These are phyloP conservation scores for Endomychus coccineus DNA, from an alignment of 2,888 invertebrate species.

Conservation along the genomic window DNA sequence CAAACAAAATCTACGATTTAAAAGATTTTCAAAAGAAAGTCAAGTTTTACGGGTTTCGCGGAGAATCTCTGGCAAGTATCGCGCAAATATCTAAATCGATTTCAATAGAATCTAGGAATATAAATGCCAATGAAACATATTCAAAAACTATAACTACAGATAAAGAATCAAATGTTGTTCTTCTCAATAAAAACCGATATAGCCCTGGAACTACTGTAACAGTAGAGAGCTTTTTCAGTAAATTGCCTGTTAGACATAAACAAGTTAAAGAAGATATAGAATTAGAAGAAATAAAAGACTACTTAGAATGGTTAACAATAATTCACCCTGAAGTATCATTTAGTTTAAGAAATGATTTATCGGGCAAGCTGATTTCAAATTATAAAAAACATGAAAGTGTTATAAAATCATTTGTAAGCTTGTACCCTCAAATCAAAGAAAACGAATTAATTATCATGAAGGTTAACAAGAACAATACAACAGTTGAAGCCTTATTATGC, in stretches of 20 bases:
- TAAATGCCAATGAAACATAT: slow-evolving; percentile 7
- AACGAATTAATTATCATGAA: slow-evolving; percentile 39
- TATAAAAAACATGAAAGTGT: slow-evolving; percentile 51
- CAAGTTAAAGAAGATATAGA: slow-evolving; percentile 49
- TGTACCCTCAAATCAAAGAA: slow-evolving; percentile 44
- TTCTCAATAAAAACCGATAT: slow-evolving; percentile 47
- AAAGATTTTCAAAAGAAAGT: slow-evolving; percentile 48
- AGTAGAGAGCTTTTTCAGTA: slow-evolving; percentile 57
- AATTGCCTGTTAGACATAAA: slow-evolving; percentile 55
- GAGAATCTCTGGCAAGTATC: slow-evolving; percentile 61
- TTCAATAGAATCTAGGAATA: slow-evolving; percentile 49
- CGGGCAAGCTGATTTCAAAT: slow-evolving; percentile 52
- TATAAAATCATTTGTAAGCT: slow-evolving; percentile 46
- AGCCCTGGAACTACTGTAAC: slow-evolving; percentile 67
- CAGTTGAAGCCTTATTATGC: slow-evolving; percentile 52
- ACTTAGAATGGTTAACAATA: slow-evolving; percentile 57
- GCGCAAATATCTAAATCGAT: slow-evolving; percentile 50
- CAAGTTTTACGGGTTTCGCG: slow-evolving; percentile 58
- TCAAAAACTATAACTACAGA: slow-evolving; percentile 43
- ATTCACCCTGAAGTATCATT: slow-evolving; percentile 59
- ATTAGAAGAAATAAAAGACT: slow-evolving; percentile 51
- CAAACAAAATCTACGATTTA: slow-evolving; percentile 55
- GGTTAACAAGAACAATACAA: slow-evolving; percentile 43
- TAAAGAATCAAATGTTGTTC: slow-evolving; percentile 26
- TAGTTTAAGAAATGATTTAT: slow-evolving; percentile 59